Evolutionary conservation across 2,797 vertebrate genomes (phyloP), one percentile per base, ranked within the genome.

Genomic region (Danio albolineatus): DNA sequence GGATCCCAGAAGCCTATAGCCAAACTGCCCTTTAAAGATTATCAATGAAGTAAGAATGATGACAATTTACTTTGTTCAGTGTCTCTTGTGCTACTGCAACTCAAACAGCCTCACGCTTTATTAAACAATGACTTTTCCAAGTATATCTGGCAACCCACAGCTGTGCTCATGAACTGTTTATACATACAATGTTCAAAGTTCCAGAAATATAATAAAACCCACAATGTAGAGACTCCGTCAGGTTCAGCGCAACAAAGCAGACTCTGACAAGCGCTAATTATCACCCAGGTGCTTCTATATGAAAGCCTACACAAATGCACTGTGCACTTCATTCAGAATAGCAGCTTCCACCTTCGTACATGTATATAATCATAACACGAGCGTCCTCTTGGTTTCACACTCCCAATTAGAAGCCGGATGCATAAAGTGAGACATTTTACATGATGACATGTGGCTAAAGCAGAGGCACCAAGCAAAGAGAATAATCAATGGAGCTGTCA

Each of bases 401-500:
- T 53, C 38, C 77, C 41, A 79, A 79, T 79, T 79, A 73, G 16
- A 49, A 17, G 21, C 13, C 4, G 21, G 57, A 56, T 73, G 59
- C 69, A 72, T 79, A 72, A 46, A 79, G 38, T 13, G 44, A 79
- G 69, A 73, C 69, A 53, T 79, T 64, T 54, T 19, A 43, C 69
- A 79, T 79, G 59, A 64, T 79, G 77, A 54, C 59, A 79, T 56
- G 49, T 56, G 59, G 69, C 77, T 64, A 17, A 79, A 79, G 41
- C 48, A 64, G 10, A 79, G 48, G 49, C 59, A 46, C 77, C 13
- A 48, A 79, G 69, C 77, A 64, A 53, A 14, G 39, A 73, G 59
- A 72, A 79, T 79, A 79, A 79, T 79, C 77, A 73, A 79, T 73
- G 67, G 49, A 64, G 59, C 69, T 72, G 77, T 79, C 69, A 79